Conservation (phyloP, 2,888 invertebrate genomes). For the Eupsilia transversa region DNA sequence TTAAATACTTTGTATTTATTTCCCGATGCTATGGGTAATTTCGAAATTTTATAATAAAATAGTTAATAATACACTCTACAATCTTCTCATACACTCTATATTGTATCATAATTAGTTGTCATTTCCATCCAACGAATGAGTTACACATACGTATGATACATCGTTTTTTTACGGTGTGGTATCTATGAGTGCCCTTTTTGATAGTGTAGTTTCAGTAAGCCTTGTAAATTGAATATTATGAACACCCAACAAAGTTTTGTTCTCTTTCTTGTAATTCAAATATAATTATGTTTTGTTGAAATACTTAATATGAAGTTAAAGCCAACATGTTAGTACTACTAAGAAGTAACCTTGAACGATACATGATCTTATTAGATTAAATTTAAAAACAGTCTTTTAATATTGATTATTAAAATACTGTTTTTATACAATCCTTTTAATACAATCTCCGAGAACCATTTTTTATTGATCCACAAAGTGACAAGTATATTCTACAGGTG, state of each 20-base stretch:
- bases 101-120: background rate
- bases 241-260: background rate
- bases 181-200: background rate
- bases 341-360: conserved; percentile 30
- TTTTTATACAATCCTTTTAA: too few species aligned
- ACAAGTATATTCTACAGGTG: background rate
- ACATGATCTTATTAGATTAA: conserved; percentile 10
- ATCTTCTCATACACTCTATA: background rate
- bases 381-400: conserved; percentile 19
- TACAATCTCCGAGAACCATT: background rate
- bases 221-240: background rate
- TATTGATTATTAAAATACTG: too few species aligned
- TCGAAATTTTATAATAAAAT: background rate
- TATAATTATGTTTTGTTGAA: conserved; percentile 13
- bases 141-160: background rate
- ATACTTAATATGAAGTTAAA: background rate
- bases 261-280: conserved; percentile 1
- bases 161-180: background rate
- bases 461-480: background rate
- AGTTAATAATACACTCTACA: background rate
- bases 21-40: background rate
- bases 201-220: background rate
- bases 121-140: background rate
- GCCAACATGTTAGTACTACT: background rate
- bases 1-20: conserved; percentile 5